Conservation (phyloP, 2,888 invertebrate species). For the Epirrita christyi region DNA sequence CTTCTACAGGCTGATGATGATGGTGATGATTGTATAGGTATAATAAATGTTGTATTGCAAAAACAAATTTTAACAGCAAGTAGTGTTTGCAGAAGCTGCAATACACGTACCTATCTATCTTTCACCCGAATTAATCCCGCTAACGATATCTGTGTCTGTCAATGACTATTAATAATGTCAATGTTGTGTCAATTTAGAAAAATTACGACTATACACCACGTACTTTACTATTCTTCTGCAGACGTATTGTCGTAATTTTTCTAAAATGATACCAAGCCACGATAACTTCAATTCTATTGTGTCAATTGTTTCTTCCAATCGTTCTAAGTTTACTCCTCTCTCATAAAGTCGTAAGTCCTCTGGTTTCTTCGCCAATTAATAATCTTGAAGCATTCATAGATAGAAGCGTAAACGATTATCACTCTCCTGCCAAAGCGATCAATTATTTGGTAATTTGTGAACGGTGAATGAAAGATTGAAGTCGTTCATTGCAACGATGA, state of each 20-base stretch:
- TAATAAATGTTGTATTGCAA: no score
- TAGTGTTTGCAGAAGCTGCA: no score
- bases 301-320: slow-evolving; percentile 3
- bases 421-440: slow-evolving; percentile 40
- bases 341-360: slow-evolving; percentile 8
- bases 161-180: neutral
- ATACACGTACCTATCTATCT: neutral
- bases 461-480: slow-evolving; percentile 41
- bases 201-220: no score
- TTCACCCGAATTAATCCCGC: neutral
- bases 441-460: slow-evolving; percentile 48
- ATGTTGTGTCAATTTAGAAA: no score
- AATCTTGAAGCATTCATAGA: slow-evolving; percentile 8
- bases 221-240: no score
- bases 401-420: slow-evolving; percentile 36
- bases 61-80: no score
- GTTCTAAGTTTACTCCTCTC: neutral
- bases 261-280: no score
- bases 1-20: no score
- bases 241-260: no score
- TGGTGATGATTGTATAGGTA: no score
- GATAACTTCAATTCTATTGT: no score
- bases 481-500: slow-evolving; percentile 28
- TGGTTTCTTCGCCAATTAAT: slow-evolving; percentile 9
- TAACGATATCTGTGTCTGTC: neutral